Base-by-base conservation (phyloP, 2,797 vertebrate species). In the Pipistrellus pygmaeus region DNA sequence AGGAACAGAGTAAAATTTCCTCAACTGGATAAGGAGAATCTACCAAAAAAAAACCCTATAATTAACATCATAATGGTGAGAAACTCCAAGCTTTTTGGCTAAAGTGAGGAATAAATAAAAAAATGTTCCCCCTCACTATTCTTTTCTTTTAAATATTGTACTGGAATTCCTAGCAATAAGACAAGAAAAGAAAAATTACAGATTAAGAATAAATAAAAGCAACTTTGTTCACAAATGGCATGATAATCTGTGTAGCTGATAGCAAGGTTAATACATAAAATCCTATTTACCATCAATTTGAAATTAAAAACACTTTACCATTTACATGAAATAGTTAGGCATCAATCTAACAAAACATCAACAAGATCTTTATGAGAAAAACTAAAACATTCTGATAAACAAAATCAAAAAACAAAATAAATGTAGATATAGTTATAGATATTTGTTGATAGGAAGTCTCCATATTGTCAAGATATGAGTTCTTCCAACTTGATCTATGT, bases 301-400 rank as follows among this genome's bases (percentile, higher is more conserved):
- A 91, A 71, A 64, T 48, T 85, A 48, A 92, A 85, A 68, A 71
- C 44, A 77, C 35, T 55, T 88, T 84, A 53, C n/a, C 17, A 64
- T 64, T 87, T 91, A 95, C 10, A 32, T 78, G 20, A 83, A 88
- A 92, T 72, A 55, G 13, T 38, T 85, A 38, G 30, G 62, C 18
- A 83, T 41, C 62, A 88, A 88, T 71, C 30, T 88, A 84, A 77
- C 20, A 77, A 88, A 78, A 35, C 38, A 38, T 32, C 27, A 14
- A 55, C 25, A 82, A 69, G 51, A 55, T 55, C 53, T 55, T 21
- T 23, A 55, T 55, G 53, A 84, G 21, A 46, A 64, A 88, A 84
- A 62, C 17, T 64, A 62, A n/a, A 53, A 83, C 72, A 64, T 27
- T 46, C n/a, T 76, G 51, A 64, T 71, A 57, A 89, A 48, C 44